Base-by-base conservation (phyloP, 2,888 invertebrate genomes). In the Nudaria mundana region DNA sequence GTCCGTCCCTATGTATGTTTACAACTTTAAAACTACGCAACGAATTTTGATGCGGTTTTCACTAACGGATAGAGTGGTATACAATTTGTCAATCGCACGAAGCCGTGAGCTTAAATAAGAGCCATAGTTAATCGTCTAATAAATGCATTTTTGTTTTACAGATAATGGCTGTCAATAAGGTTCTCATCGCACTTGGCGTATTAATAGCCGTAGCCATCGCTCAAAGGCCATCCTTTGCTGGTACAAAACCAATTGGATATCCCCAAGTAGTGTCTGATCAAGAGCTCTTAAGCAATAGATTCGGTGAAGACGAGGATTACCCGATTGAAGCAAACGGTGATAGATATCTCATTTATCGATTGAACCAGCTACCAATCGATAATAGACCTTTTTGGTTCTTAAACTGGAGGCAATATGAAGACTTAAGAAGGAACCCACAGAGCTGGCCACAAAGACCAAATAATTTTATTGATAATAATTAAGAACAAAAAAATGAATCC, bases 181-280 rank as follows among this genome's bases (percentile, higher is more conserved):
- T 71, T 43, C 16, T 61, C 3, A 38, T 77, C 16, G 51, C 76
- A 16, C 34, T 87, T 16, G 45, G 65, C 22, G 31, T 71, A 23
- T 36, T 78, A 11, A 50, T 68, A 7, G 62, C 63, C 13, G n/a
- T 77, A 12, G 73, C 71, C 2, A 54, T 76, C 31, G 89, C 89
- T 1, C 94, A 94, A 69, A 86, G 94, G 14, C 92, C 93, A 0
- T 90, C 90, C 31, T 94, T 92, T 63, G 93, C 93, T 3, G 91
- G 92, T 5, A 61, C 75, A 1, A 74, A 82, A 5, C 85, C 91
- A 0, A 91, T 91, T 12, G 92, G 92, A n/a, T 90, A 90, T 48
- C 93, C 92, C 39, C 86, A 83, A 30, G 76, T 91, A 22, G 90
- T 89, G 33, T 66, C 67, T 0, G 38, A 89, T 32, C 67, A 66